Conservation (phyloP, 2,113 vertebrate genomes). For the Pelvicachromis taeniatus region DNA sequence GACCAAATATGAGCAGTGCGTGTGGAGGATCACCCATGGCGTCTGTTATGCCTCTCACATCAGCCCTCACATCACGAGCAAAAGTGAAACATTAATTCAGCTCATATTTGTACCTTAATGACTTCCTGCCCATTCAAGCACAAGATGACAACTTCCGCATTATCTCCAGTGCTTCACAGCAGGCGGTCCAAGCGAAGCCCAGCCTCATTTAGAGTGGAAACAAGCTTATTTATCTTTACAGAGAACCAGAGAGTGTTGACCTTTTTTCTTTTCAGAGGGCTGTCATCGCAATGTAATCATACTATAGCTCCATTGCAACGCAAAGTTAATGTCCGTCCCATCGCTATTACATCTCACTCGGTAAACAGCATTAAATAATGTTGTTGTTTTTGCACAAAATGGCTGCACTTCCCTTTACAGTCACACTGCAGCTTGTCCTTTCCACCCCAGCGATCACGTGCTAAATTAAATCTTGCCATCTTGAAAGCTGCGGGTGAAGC, state of each 20-base stretch:
- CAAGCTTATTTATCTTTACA: constrained; percentile 18
- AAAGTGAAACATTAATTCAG: constrained; percentile 39
- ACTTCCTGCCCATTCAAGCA: constrained; percentile 13
- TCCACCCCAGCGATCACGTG: background rate
- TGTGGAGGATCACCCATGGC: background rate
- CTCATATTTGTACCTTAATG: constrained; percentile 38
- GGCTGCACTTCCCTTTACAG: background rate
- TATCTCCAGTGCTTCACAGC: constrained; percentile 8
- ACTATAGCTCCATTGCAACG: background rate
- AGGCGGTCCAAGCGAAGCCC: background rate
- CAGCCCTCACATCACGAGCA: constrained; percentile 5
- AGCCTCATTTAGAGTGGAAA: background rate
- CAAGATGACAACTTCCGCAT: constrained; percentile 5
- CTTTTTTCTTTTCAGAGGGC: constrained; percentile 18
- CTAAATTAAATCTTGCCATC: background rate
- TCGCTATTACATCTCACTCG: background rate
- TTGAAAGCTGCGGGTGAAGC: background rate
- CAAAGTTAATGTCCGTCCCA: constrained; percentile 13
- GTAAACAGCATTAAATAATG: constrained; percentile 8
- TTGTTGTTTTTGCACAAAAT: constrained; percentile 14
- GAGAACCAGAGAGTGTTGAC: constrained; percentile 45
- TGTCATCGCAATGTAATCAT: constrained; percentile 28
- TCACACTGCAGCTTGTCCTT: background rate
- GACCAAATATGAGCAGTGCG: background rate
- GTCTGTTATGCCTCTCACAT: constrained; percentile 5